phyloP scores from a whole-genome alignment of 2,888 invertebrate species.

The Parasteatoda lunata region DNA sequence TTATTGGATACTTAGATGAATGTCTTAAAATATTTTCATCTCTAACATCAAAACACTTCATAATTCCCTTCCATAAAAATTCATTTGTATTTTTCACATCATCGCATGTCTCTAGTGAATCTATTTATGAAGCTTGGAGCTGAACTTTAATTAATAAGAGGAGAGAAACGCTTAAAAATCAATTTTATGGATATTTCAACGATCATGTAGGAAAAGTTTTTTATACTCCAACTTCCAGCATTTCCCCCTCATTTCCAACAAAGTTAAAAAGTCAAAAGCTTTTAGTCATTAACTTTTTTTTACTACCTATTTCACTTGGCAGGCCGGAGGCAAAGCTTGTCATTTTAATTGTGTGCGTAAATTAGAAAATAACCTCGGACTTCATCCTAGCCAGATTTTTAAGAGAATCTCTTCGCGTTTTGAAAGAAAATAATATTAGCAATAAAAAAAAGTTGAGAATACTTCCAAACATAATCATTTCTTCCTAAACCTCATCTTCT shows the following conservation, averaged over 20 bases:
- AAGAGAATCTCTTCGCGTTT: neutral
- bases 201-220: neutral
- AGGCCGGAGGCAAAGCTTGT: neutral
- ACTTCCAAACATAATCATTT: neutral
- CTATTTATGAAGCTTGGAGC: neutral
- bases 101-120: neutral
- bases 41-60: too few species aligned
- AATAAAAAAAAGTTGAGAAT: neutral
- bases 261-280: neutral
- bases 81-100: neutral
- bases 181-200: conserved; percentile 2
- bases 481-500: neutral
- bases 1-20: too few species aligned
- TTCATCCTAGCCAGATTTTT: neutral
- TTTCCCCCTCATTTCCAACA: neutral
- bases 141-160: neutral
- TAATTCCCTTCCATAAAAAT: neutral
- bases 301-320: neutral
- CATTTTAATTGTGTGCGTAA: conserved; percentile 12
- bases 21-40: too few species aligned
- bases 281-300: conserved; percentile 16
- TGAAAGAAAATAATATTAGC: neutral
- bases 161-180: neutral
- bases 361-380: neutral
- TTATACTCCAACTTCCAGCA: neutral